Conservation (phyloP, 2,888 invertebrate genomes). For the Acrobasis consociella region DNA sequence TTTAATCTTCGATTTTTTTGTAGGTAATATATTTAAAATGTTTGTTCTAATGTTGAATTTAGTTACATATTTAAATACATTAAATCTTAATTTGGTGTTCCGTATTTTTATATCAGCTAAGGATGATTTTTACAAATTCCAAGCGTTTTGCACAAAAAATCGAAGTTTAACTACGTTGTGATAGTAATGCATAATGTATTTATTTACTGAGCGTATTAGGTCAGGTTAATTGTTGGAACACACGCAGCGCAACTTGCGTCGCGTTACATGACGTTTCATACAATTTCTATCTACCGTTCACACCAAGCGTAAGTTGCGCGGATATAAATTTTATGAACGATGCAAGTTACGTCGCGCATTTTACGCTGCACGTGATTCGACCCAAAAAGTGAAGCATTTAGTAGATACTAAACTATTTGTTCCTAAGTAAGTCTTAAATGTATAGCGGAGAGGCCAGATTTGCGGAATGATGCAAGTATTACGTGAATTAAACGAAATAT, state of each 20-base stretch:
- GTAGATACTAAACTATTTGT: conserved; percentile 21
- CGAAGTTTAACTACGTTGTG: conserved; percentile 12
- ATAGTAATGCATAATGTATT: conserved; percentile 19
- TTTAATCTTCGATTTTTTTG: conserved; percentile 5
- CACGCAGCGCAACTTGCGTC: too few species aligned
- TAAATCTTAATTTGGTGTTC: neutral
- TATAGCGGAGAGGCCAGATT: neutral
- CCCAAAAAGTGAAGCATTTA: conserved; percentile 8
- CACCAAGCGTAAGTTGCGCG: too few species aligned
- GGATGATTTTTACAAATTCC: neutral
- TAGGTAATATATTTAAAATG: neutral
- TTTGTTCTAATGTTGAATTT: neutral
- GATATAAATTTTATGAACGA: too few species aligned
- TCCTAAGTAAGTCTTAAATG: conserved; percentile 2
- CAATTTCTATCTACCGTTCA: too few species aligned
- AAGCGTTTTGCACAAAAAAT: neutral
- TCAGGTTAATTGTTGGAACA: neutral
- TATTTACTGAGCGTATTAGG: conserved; percentile 6
- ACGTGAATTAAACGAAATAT: neutral
- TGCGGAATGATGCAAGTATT: neutral
- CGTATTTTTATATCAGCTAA: neutral
- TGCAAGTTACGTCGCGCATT: too few species aligned
- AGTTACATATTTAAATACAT: neutral
- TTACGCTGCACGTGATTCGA: too few species aligned
- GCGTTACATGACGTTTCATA: too few species aligned